Evolutionary conservation across 2,797 vertebrate genomes (phyloP), one percentile per base, ranked within the genome.

Genomic region (Brachyalestes nurse): DNA sequence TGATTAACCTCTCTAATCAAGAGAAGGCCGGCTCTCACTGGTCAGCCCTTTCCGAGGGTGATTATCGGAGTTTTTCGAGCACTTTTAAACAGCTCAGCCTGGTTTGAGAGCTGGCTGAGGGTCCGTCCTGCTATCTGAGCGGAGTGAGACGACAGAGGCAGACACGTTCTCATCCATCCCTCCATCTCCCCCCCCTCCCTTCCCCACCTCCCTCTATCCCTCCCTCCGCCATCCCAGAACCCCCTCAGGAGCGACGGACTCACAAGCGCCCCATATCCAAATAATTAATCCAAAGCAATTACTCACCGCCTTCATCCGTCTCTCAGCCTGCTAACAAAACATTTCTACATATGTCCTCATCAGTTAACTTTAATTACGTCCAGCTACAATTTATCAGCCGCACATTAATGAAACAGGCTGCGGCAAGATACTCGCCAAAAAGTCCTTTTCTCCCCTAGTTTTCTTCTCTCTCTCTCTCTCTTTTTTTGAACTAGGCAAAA

Each of bases 241-340:
- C 87, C 92, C 92, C 93, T 91, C 88, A 83, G 92, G 93, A 94
- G 92, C 89, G 89, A 90, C 65, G 79, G 76, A 91, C 90, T 91
- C 92, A 92, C 92, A 90, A 87, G 90, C 91, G 78, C 91, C 89
- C 90, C 88, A 86, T 93, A 94, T 94, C 93, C 93, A 94, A 95
- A 94, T 94, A 95, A 94, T 95, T 94, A 95, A 94, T 95, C 94
- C 94, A 92, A 93, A 94, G 93, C 94, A 95, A 95, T 95, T 95
- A 95, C 93, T 94, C 93, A 93, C 92, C 88, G 92, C 91, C 93
- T 95, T 94, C 93, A 93, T 95, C 93, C 93, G 91, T 93, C 93
- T 91, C 92, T 93, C 90, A 87, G 89, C 90, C 90, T 90, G 93
- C 92, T 93, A 95, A 94, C 93, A 95, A 95, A 94, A 95, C 93